These are phyloP conservation scores for Drosophila subpulchrella DNA, from an alignment of 1,140 invertebrate genomes.

Conservation along the genomic window DNA sequence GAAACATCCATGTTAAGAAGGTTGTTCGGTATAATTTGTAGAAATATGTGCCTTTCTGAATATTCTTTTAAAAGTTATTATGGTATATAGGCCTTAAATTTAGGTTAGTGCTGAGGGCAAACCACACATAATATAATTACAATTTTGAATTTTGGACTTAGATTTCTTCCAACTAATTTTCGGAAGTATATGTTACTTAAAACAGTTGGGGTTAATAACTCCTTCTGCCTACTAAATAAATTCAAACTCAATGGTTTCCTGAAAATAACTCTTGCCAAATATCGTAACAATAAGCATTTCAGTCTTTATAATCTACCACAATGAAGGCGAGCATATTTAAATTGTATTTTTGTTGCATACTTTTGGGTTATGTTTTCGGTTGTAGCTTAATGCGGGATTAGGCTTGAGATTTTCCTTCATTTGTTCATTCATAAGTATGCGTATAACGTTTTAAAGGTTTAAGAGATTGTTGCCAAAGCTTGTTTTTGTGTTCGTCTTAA, in stretches of 20 bases:
- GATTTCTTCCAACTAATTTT: no score
- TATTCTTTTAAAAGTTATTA: no score
- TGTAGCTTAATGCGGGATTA: conserved; percentile 38
- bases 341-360: conserved; percentile 25
- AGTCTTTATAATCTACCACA: conserved; percentile 26
- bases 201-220: no score
- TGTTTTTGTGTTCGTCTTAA: conserved; percentile 26
- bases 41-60: no score
- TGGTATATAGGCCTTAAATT: no score
- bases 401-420: conserved; percentile 31
- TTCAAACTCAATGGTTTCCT: neutral
- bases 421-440: conserved; percentile 22
- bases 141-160: no score
- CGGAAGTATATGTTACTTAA: no score
- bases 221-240: neutral
- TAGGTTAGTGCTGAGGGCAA: no score
- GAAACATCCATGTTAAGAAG: no score
- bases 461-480: conserved; percentile 19
- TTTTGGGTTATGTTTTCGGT: conserved; percentile 38
- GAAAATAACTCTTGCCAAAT: neutral
- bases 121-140: no score
- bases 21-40: no score
- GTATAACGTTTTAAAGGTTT: conserved; percentile 43
- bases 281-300: conserved; percentile 5
- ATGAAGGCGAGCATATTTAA: conserved; percentile 21